These are phyloP conservation scores for Chironomus tepperi DNA, from an alignment of 1,140 invertebrate genomes.

Conservation along the genomic window DNA sequence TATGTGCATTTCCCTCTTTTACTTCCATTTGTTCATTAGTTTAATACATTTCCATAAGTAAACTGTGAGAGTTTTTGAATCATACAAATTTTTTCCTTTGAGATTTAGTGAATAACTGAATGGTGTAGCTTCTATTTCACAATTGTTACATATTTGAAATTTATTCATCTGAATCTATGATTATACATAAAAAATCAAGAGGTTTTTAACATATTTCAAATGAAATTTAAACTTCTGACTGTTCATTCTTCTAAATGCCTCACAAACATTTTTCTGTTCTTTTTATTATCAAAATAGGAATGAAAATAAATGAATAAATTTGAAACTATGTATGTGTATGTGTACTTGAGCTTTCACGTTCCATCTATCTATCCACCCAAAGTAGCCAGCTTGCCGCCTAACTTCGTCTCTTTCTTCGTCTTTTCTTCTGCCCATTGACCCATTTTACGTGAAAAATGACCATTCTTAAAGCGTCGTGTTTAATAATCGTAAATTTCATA, in stretches of 20 bases:
- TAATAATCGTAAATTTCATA: conserved; percentile 15
- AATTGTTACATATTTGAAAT: no score
- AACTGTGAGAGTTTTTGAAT: no score
- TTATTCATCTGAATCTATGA: no score
- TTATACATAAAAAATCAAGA: no score
- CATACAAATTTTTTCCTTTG: no score
- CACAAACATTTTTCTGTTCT: not conserved
- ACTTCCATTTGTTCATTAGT: not conserved
- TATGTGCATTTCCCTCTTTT: not conserved
- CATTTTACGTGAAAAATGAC: conserved; percentile 13
- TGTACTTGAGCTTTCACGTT: not conserved
- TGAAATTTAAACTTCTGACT: no score
- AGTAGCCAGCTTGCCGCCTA: not conserved
- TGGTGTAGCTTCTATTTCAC: no score
- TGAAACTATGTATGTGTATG: no score
- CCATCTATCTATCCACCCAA: not conserved
- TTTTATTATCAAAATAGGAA: not conserved
- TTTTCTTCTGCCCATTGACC: not conserved
- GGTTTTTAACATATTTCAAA: no score
- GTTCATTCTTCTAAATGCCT: no score
- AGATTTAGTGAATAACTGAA: no score
- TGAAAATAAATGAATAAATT: no score
- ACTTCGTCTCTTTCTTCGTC: not conserved
- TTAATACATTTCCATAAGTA: not conserved
- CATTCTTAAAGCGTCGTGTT: conserved; percentile 6